Percentiles rank a stretch among this genome's conserved stretches.
Evolutionary conservation across 2,888 invertebrate genomes (phyloP).

Genomic region (Polietes domitor): DNA sequence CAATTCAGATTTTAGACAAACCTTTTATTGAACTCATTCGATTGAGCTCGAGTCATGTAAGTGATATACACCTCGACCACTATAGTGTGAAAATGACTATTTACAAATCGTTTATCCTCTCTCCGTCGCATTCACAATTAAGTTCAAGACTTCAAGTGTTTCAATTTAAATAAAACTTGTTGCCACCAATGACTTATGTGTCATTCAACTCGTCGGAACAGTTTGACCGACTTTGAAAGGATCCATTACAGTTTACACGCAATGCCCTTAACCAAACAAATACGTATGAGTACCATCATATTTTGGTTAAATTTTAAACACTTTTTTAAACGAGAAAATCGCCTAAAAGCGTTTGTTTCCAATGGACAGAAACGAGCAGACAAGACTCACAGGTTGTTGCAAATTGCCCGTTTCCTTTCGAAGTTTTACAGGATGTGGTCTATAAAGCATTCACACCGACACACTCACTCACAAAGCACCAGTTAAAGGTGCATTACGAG

Average conservation of each 20-base stretch:
- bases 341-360: conserved; percentile 36
- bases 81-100: too few relatives aligned
- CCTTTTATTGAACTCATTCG: too few relatives aligned
- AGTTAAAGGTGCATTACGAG: conserved; percentile 59
- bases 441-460: conserved; percentile 33
- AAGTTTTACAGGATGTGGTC: conserved; percentile 52
- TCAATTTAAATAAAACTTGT: conserved; percentile 23
- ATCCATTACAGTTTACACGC: conserved; percentile 11
- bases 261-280: neutral
- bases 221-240: conserved; percentile 60
- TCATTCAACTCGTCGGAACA: conserved; percentile 49
- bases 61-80: too few relatives aligned
- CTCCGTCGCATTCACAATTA: neutral
- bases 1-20: too few relatives aligned
- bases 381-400: conserved; percentile 58
- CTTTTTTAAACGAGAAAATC: conserved; percentile 35
- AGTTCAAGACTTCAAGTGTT: conserved; percentile 15
- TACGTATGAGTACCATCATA: conserved; percentile 36
- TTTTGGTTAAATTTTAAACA: conserved; percentile 48
- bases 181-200: conserved; percentile 15
- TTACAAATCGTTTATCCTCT: too few relatives aligned
- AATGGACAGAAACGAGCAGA: conserved; percentile 35
- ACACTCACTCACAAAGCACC: conserved; percentile 36
- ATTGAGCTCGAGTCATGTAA: too few relatives aligned
- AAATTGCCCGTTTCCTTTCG: conserved; percentile 65